These are phyloP conservation scores for Centrocercus urophasianus DNA, from an alignment of 2,113 vertebrate genomes.

Conservation along the genomic window DNA sequence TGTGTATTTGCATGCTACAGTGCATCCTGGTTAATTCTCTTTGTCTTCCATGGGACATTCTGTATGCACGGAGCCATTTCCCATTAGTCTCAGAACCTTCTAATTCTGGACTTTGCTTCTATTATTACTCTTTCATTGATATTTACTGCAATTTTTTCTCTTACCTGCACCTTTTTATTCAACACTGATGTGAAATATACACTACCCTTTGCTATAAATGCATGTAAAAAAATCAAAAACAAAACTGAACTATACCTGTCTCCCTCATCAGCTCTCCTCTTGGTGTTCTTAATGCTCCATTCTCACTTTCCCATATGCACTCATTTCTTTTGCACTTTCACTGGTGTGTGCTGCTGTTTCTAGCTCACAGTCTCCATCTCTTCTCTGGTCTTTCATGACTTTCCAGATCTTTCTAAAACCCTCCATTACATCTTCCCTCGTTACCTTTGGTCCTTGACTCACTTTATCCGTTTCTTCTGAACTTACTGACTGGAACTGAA, in stretches of 20 bases:
- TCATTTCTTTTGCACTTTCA: neutral
- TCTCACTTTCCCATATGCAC: neutral
- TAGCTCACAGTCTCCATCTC: neutral
- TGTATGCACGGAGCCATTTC: neutral
- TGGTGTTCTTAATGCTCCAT: neutral
- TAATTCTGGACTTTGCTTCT: neutral
- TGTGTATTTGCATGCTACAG: neutral
- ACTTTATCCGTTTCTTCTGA: conserved; percentile 17
- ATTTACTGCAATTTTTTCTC: neutral
- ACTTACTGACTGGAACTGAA: conserved; percentile 33
- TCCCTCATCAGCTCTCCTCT: neutral
- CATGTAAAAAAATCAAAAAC: neutral
- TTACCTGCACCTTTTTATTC: neutral
- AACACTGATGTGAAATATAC: neutral
- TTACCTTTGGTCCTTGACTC: conserved; percentile 58
- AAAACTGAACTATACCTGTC: fast-evolving
- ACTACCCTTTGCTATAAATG: neutral
- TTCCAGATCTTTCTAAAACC: neutral
- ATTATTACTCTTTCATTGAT: neutral
- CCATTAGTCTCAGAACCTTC: neutral
- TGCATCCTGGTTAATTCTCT: neutral
- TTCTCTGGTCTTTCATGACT: neutral
- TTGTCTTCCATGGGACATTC: neutral
- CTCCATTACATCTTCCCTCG: neutral
- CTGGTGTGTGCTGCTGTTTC: neutral